Evolutionary conservation across 2,888 invertebrate genomes (phyloP), one percentile per base, ranked within the genome.

Genomic region (Barypeithes pellucidus): DNA sequence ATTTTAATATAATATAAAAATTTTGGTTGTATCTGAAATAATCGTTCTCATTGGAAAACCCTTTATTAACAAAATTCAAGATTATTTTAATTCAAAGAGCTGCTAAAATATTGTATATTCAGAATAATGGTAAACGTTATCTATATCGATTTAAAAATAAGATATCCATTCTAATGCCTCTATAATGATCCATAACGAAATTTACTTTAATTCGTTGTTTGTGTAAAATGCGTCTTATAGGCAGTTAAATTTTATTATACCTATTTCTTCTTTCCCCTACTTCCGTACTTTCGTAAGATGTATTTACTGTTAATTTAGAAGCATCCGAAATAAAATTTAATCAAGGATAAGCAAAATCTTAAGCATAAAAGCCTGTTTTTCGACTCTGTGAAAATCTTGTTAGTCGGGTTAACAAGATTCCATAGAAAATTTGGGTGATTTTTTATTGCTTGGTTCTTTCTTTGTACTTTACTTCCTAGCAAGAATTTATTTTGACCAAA

Each of bases 181-280:
- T 12, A n/a, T 41, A 41, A 41, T 41, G 41, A n/a, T 14, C 16
- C 43, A 43, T 43, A 43, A 16, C 16, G 3, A 24, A 50, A 24
- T 50, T 50, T 50, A 50, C 50, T 22, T 50, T 24, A 50, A 50
- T 50, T 50, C 50, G 24, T 24, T 50, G 50, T 50, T 24, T n/a
- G 12, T 50, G 24, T 12, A 24, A 24, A 50, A 50, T 50, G 20
- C 22, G 50, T 24, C 24, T 41, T 54, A 39, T 24, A 66, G 66
- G 24, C 57, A 57, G 57, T 66, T 66, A 52, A 66, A 66, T 66
- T 54, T 66, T 66, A 57, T 66, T 54, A 57, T 41, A 36, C 66
- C 22, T 39, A 41, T 24, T 59, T 33, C 45, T 16, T 22, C 41
- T 33, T 57, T 57, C 33, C 33, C 54, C 54, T 33, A 57, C 33